Evolutionary conservation across 2,113 vertebrate genomes (phyloP), one percentile per base, ranked within the genome.

Genomic region (Tor tambroides): DNA sequence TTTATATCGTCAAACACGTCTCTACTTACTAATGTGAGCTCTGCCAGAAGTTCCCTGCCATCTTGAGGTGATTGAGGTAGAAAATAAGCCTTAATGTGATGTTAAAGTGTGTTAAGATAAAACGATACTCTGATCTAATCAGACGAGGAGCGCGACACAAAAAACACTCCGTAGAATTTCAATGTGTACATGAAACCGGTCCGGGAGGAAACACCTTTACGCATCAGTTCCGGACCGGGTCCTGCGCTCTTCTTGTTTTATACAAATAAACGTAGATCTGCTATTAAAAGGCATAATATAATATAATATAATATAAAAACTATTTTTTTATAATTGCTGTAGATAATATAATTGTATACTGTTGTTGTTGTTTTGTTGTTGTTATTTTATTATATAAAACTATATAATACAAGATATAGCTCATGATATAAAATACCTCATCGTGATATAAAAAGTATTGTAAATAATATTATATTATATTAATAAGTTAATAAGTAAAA

Each of bases 31-130:
- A 96, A 88, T 96, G 95, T 71, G 95, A 96, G 90, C 95, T 96
- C 88, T 96, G 95, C 95, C 95, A 96, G 87, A 96, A 95, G 91
- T 96, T 96, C 81, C 95, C 95, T 54, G 95, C 95, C 95, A 96
- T 96, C 63, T 87, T 80, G 77, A 6, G 67, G 21, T 6, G 83
- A 51, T 11, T 91, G 92, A 93, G 93, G 92, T 90, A 93, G 93
- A 91, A 54, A 89, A 87, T 14, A 15, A 43, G 86, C 38, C 75
- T 89, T 87, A 84, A 89, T 79, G 41, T 23, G 10, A 19, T 82
- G 6, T 80, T 49, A 69, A 38, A 83, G 49, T 83, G 30, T 71
- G 46, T 69, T 54, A 9, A 46, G 54, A 85, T 75, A 3, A 59
- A 83, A 28, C 19, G 12, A 69, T 21, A 38, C 32, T 38, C n/a